A percentile compares a stretch with the other conserved stretches of the same genome.
Evolutionary conservation across 2,888 invertebrate genomes (phyloP).

Genomic region (Miltochrista miniata): DNA sequence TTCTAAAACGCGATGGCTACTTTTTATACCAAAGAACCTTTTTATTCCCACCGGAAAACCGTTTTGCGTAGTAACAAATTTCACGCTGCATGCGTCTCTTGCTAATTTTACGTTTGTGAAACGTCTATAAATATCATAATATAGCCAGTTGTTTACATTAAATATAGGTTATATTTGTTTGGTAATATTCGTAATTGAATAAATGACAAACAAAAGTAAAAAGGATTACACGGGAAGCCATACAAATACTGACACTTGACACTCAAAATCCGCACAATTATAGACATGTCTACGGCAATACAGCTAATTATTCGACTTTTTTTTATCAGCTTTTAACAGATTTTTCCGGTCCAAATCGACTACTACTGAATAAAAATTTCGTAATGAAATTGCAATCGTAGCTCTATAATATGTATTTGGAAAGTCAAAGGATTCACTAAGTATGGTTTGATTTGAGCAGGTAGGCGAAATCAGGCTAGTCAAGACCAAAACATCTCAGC

Average conservation of each 20-base stretch:
- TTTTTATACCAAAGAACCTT: too few species aligned
- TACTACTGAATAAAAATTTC: too few species aligned
- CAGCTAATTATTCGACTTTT: slow-evolving; percentile 41
- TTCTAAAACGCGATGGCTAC: too few species aligned
- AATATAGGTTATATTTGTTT: background rate
- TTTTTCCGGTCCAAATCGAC: slow-evolving; percentile 29
- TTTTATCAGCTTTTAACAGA: slow-evolving; percentile 31
- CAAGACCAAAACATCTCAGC: too few species aligned
- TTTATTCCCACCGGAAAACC: too few species aligned
- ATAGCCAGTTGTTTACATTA: background rate
- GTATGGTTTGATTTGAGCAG: too few species aligned
- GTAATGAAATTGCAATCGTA: too few species aligned
- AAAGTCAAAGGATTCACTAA: too few species aligned
- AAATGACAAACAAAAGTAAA: slow-evolving; percentile 18
- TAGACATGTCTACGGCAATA: slow-evolving; percentile 33
- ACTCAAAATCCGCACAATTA: slow-evolving; percentile 48
- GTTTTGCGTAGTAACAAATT: too few species aligned
- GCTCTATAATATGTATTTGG: too few species aligned
- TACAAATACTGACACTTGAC: slow-evolving; percentile 51
- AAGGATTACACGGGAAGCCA: slow-evolving; percentile 47
- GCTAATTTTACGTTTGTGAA: background rate
- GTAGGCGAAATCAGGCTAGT: too few species aligned
- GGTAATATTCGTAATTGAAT: slow-evolving; percentile 5
- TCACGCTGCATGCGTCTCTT: too few species aligned
- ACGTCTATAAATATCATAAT: background rate